A percentile compares a stretch with the other conserved stretches of the same genome.
phyloP scores from a whole-genome alignment of 2,797 vertebrate species.

The Rhinoraja longicauda region DNA sequence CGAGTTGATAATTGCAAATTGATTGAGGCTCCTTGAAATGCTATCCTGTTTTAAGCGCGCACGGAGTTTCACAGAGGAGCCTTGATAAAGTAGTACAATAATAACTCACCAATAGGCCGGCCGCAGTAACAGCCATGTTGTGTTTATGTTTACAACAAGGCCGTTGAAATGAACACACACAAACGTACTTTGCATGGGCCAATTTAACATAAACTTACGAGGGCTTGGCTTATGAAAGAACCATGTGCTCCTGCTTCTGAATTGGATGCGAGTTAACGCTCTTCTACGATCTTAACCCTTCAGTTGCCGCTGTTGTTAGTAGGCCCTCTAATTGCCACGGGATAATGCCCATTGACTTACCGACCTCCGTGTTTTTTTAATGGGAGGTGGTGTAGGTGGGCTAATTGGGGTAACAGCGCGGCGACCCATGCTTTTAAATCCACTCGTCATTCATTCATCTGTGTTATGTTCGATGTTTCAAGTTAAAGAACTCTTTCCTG shows the following conservation, averaged over 20 bases:
- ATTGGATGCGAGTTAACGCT: background rate
- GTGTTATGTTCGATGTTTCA: background rate
- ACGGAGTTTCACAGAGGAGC: background rate
- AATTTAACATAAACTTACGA: background rate
- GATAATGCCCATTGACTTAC: background rate
- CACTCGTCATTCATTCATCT: slow-evolving; percentile 3
- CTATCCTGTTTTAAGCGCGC: background rate
- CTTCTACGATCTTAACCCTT: background rate
- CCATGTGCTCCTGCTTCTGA: background rate
- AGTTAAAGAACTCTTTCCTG: background rate
- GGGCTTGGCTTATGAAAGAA: background rate
- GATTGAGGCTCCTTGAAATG: slow-evolving; percentile 10
- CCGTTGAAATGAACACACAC: background rate
- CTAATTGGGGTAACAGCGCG: background rate
- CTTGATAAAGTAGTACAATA: background rate
- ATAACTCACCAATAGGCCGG: background rate
- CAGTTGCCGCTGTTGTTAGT: background rate
- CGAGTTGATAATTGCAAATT: background rate
- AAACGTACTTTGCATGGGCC: background rate
- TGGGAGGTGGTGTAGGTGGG: background rate
- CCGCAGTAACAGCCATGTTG: background rate
- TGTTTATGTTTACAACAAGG: background rate
- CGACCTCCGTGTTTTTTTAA: background rate
- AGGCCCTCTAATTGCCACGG: background rate
- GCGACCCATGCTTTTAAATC: background rate